Base-by-base conservation (phyloP, 64 coral and sea anemone species). In the Montipora sp. region DNA sequence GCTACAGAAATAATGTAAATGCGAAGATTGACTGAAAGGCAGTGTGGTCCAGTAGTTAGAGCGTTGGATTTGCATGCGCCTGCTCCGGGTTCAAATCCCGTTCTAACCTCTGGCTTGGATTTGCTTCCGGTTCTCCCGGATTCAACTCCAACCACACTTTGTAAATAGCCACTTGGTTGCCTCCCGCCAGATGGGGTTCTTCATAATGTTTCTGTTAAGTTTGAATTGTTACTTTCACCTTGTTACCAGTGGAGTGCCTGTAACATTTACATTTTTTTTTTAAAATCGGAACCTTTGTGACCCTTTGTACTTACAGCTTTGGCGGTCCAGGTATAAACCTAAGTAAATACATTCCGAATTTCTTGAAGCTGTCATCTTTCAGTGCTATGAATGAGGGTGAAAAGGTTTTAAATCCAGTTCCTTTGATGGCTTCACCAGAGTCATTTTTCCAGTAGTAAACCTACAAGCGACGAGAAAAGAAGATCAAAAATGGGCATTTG, bases 251-350 rank as follows among this genome's bases (percentile, higher is more conserved):
- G 24, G 24, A 27, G 24, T 27, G 24, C 24, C 24, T 27, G 24
- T 27, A 27, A 27, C 24, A 27, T 27, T 27, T 27, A 27, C 24
- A 27, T 27, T 27, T 27, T 27, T 27, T 27, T 27, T 27, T 27
- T 27, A 1, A 27, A 27, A 27, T 27, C 24, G 24, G 24, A 27
- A 27, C 24, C 1, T 27, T 27, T 27, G 5, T 13, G 24, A 75
- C 44, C 73, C 47, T 9, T 67, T 12, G 9, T 57, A 93, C 92
- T 93, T 81, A 93, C 92, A 93, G 86, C 73, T 93, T 93, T 63
- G 92, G 86, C n/a, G 92, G 79, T 48, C 89, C 89, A 55, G 92
- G 92, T 14, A 93, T 73, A 75, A 93, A 93, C 48, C 92, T 86
- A 8, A 93, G 53, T 18, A 93, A 70, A 51, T 93, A 93, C 92